Evolutionary conservation across 2,113 vertebrate genomes (phyloP), one percentile per base, ranked within the genome.

Genomic region (Gasterosteus nipponicus): DNA sequence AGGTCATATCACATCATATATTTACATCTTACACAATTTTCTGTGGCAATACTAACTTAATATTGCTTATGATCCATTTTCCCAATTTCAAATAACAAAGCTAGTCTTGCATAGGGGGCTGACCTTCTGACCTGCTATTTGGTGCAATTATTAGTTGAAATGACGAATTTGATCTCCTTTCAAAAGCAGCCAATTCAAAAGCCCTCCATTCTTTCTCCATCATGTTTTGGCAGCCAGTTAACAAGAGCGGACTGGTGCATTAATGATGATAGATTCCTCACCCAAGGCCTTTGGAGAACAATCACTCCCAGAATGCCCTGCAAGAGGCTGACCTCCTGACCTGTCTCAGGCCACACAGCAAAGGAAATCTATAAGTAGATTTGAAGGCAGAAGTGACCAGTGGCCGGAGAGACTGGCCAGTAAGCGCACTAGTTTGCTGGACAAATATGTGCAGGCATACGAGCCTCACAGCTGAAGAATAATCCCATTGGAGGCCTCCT

Each of bases 221-320:
- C 94, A 94, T 96, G 94, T 94, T 95, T 96, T 93, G 92, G 92
- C 92, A 91, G 93, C 92, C 92, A 77, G 91, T 93, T 95, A 96
- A 96, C 94, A 95, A 94, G 92, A 94, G 92, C 78, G 78, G 93
- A 93, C 93, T 89, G 94, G 94, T 92, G 95, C 96, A 96, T 97
- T 97, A 96, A 98, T 97, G 96, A 96, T 98, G 96, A 98, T 97
- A 95, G 95, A 98, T 98, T 96, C 95, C 94, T 93, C 94, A 92
- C 83, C 82, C 91, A 86, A 90, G 92, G 92, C 95, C 95, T 95
- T 86, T 93, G 92, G 90, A 95, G 94, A 93, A 96, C 95, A 95
- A 96, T 97, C 96, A 95, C 94, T 96, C 96, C 95, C 95, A 94
- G 94, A 96, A 96, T 96, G 95, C 95, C 94, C 91, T 94, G 95